Percentiles rank a stretch among this genome's conserved stretches.
phyloP scores from a whole-genome alignment of 2,888 invertebrate genomes.

The Cosmia pyralina region DNA sequence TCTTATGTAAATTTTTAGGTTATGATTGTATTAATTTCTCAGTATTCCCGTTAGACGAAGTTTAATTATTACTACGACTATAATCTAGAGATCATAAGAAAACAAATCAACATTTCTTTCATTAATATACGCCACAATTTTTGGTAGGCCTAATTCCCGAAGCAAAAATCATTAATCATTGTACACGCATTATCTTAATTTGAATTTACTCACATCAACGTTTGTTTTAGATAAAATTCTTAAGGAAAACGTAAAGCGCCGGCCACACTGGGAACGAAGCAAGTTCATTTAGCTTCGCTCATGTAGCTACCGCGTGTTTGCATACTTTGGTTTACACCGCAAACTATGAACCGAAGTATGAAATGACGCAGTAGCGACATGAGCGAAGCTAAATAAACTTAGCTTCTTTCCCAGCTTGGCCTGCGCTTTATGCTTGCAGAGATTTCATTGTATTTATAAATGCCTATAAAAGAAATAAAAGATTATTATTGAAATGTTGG shows the following conservation, averaged over 20 bases:
- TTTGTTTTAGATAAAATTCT: conserved; percentile 32
- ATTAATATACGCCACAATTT: not conserved
- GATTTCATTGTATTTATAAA: conserved; percentile 9
- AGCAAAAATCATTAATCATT: no score
- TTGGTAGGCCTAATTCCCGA: not conserved
- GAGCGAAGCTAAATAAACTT: no score
- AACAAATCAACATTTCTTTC: not conserved
- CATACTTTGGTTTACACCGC: no score
- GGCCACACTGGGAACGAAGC: no score
- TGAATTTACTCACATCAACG: not conserved
- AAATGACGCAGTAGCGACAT: no score
- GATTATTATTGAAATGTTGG: not conserved
- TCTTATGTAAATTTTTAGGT: not conserved
- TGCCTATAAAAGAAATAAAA: no score
- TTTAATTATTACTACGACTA: not conserved
- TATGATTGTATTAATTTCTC: not conserved
- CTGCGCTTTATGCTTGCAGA: not conserved
- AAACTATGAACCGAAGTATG: no score
- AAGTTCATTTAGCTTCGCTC: no score
- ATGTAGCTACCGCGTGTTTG: no score
- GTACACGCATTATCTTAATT: no score
- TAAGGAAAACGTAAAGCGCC: not conserved
- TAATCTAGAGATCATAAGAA: not conserved
- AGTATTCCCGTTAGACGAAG: not conserved
- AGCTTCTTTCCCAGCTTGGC: no score